Percentiles rank a stretch among this genome's conserved stretches.
phyloP scores from a whole-genome alignment of 2,113 vertebrate genomes.

The Melanocharis versteri region DNA sequence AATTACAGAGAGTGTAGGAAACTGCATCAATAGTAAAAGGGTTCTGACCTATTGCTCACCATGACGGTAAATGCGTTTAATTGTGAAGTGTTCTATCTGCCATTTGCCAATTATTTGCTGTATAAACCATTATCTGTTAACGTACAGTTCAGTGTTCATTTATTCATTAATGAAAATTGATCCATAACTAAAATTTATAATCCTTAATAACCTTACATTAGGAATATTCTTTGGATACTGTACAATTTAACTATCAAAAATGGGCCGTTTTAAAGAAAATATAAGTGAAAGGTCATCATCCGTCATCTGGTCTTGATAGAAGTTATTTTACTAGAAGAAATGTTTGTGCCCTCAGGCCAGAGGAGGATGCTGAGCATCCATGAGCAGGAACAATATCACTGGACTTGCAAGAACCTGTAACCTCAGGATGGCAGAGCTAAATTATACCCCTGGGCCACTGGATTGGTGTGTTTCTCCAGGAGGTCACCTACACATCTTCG shows the following conservation, averaged over 20 bases:
- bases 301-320: not conserved
- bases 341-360: not conserved
- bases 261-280: not conserved
- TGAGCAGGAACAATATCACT: not conserved
- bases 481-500: not conserved
- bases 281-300: not conserved
- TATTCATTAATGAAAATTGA: not conserved
- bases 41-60: not conserved
- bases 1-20: not conserved
- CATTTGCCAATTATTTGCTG: not conserved
- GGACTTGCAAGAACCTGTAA: not conserved
- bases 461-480: not conserved
- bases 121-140: not conserved
- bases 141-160: not conserved
- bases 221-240: not conserved
- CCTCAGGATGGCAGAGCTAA: not conserved
- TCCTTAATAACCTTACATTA: not conserved
- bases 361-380: not conserved
- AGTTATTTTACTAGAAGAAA: not conserved
- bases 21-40: not conserved
- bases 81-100: not conserved
- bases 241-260: not conserved
- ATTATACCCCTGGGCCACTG: not conserved
- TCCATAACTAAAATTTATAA: not conserved
- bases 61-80: not conserved